These are phyloP conservation scores for Stegodyphus dumicola DNA, from an alignment of 1,140 invertebrate genomes.

Conservation along the genomic window DNA sequence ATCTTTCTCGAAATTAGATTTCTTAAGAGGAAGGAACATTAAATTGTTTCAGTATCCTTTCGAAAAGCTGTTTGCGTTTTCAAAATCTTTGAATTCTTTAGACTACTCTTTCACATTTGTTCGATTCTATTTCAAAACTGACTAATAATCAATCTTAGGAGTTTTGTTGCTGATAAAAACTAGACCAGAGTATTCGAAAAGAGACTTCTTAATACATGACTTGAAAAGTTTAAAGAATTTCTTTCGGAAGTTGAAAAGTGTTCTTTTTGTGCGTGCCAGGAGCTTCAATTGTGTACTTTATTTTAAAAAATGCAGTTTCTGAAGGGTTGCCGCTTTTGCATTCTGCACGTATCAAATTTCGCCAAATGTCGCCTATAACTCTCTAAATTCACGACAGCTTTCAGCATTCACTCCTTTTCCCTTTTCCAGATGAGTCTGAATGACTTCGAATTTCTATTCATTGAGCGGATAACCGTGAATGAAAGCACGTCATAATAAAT, in stretches of 20 bases:
- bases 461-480: too few species aligned
- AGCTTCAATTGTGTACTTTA: neutral
- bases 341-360: too few species aligned
- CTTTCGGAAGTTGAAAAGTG: slow-evolving; percentile 1
- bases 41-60: too few species aligned
- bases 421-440: too few species aligned
- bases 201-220: neutral
- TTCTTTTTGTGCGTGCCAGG: neutral
- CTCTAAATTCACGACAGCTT: too few species aligned
- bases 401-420: too few species aligned
- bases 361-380: too few species aligned
- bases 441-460: too few species aligned
- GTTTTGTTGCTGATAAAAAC: neutral
- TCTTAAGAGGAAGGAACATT: too few species aligned
- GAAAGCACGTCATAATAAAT: too few species aligned
- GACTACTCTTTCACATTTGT: neutral
- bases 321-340: neutral
- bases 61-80: too few species aligned
- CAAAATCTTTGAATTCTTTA: neutral
- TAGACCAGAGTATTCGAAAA: neutral
- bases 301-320: neutral
- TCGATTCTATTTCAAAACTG: neutral
- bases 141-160: slow-evolving; percentile 2
- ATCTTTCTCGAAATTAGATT: too few species aligned
- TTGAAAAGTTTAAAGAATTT: slow-evolving; percentile 2